phyloP scores from a whole-genome alignment of 2,888 invertebrate genomes.

The Seladonia tumulorum region DNA sequence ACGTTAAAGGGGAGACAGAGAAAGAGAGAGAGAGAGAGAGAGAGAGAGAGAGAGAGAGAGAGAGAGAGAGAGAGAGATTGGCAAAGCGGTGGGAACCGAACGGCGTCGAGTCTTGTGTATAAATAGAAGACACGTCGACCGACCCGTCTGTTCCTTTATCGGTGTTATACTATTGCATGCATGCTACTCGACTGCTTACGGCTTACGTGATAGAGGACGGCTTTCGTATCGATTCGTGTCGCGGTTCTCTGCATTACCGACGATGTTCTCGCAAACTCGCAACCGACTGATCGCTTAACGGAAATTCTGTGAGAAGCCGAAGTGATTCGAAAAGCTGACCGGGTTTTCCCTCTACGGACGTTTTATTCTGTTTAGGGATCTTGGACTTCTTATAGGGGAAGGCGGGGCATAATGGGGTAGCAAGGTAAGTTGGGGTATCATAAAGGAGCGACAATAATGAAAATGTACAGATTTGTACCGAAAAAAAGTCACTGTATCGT shows the following conservation, averaged over 20 bases:
- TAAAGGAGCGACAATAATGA: no score
- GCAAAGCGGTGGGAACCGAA: conserved; percentile 49
- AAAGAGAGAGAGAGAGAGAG: conserved; percentile 18
- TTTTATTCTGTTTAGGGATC: background rate
- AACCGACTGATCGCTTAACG: background rate
- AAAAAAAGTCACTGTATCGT: no score
- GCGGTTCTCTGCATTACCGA: conserved; percentile 57
- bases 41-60: background rate
- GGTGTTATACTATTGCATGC: conserved; percentile 64
- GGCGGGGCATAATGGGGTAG: no score
- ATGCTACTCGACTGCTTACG: conserved; percentile 58
- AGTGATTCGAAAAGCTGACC: background rate
- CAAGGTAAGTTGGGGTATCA: no score
- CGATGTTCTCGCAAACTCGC: background rate
- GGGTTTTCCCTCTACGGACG: background rate
- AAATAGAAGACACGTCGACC: conserved; percentile 68
- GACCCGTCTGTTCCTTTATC: conserved; percentile 62
- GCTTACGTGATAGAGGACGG: conserved; percentile 56
- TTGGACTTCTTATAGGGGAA: background rate
- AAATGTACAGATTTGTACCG: no score
- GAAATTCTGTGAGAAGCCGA: background rate
- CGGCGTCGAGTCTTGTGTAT: conserved; percentile 60
- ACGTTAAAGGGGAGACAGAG: conserved; percentile 1
- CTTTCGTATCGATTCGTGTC: conserved; percentile 60
- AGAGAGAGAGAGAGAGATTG: conserved; percentile 3